Conservation (phyloP, 53 echinoderm and acorn worm species). For the Paracentrotus lividus region DNA sequence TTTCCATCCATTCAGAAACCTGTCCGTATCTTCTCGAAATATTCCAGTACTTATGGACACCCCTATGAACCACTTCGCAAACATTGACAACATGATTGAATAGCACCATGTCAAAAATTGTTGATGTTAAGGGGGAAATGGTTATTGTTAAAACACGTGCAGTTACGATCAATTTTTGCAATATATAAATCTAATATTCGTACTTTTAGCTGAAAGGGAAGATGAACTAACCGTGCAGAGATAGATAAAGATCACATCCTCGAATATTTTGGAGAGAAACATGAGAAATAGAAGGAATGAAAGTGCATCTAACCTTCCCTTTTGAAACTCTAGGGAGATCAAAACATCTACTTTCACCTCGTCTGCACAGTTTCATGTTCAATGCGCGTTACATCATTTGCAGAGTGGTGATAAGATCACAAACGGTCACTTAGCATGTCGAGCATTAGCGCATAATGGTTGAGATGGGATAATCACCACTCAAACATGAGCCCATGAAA, state of each 20-base stretch:
- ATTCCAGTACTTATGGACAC: too few relatives aligned
- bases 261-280: background rate
- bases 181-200: background rate
- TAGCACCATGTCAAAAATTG: too few relatives aligned
- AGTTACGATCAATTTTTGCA: too few relatives aligned
- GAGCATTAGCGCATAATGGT: slow-evolving; percentile 31
- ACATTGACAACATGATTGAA: too few relatives aligned
- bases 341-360: background rate
- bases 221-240: slow-evolving; percentile 11
- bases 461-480: slow-evolving; percentile 28
- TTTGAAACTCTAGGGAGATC: background rate
- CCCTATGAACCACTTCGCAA: too few relatives aligned
- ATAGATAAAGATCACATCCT: slow-evolving; percentile 13
- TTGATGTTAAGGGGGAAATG: too few relatives aligned
- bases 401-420: slow-evolving; percentile 48
- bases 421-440: slow-evolving; percentile 25
- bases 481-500: slow-evolving; percentile 4
- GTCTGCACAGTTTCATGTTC: slow-evolving; percentile 11
- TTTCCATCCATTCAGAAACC: too few relatives aligned
- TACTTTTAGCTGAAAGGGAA: background rate
- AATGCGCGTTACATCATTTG: slow-evolving; percentile 44
- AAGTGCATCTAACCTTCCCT: slow-evolving; percentile 12
- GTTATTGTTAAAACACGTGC: too few relatives aligned
- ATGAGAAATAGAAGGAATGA: background rate
- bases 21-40: too few relatives aligned